Conservation (phyloP, 1,140 invertebrate species). For the Metopolophium dirhodum region DNA sequence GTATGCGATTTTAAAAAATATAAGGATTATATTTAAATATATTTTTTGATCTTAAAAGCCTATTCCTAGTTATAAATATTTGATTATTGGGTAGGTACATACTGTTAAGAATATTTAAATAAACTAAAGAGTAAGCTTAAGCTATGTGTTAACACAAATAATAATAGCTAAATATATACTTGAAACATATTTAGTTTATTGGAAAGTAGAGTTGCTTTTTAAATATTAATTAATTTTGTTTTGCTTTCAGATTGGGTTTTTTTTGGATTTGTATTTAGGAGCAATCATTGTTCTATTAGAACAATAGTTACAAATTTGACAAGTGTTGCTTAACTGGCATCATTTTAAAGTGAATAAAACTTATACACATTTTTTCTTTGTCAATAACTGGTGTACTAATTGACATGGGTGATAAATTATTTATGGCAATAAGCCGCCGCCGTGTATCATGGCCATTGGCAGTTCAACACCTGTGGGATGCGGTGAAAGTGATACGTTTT, state of each 20-base stretch:
- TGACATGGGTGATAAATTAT: slow-evolving; percentile 60
- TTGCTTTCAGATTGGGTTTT: slow-evolving; percentile 25
- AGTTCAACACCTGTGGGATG: slow-evolving; percentile 66
- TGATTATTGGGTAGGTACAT: no score
- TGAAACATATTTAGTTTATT: not conserved
- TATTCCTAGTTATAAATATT: no score
- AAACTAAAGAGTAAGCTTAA: no score
- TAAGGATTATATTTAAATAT: not conserved
- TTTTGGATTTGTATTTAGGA: not conserved
- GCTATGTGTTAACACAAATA: no score
- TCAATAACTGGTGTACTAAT: slow-evolving; percentile 51
- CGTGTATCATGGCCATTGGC: slow-evolving; percentile 62
- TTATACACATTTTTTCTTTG: slow-evolving; percentile 44
- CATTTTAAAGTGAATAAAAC: slow-evolving; percentile 51
- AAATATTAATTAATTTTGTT: slow-evolving; percentile 22
- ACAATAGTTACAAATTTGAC: not conserved
- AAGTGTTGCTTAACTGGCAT: slow-evolving; percentile 8
- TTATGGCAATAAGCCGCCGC: slow-evolving; percentile 62
- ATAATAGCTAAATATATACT: not conserved
- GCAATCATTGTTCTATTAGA: slow-evolving; percentile 18
- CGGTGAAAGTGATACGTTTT: slow-evolving; percentile 65
- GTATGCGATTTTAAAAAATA: not conserved
- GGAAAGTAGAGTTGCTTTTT: not conserved
- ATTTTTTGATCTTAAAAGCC: no score
- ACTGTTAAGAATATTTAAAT: no score